Evolutionary conservation across 2,888 invertebrate genomes (phyloP), one percentile per base, ranked within the genome.

Genomic region (Auanema sp.): DNA sequence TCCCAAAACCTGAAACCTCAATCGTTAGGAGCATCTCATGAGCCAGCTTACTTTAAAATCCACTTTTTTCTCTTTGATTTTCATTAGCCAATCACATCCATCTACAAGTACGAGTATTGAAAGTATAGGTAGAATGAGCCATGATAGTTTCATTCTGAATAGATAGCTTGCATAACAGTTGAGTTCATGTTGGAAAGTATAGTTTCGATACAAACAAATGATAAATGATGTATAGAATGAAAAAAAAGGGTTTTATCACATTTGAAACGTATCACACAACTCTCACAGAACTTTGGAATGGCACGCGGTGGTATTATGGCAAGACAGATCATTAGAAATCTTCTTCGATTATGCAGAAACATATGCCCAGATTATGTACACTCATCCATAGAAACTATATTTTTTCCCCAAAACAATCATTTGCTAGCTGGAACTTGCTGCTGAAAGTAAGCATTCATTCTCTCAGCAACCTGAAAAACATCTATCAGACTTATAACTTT

Each of bases 371-470:
- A 47, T 47, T 47, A 3, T 5, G 21, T 18, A 47, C 47, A 47
- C 16, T 18, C 47, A 47, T 18, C 3, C 16, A 47, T 21, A 3
- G 10, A 47, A 47, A 21, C 47, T 47, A 47, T 3, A 21, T 5
- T 6, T 47, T 47, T 5, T 47, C 33, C 33, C 3, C 33, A 21
- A 47, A 47, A 43, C 43, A 47, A 47, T 47, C 47, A 47, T 47
- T 47, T 47, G 47, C 16, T 47, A 16, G 21, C 47, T n/a, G 64
- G 53, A n/a, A 42, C 50, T 23, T 59, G 64, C 42, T 57, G 57
- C 10, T 60, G 61, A 54, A 69, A 72, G 53, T 66, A 58, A 10
- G 56, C 61, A 63, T 72, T 60, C 72, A 72, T 72, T 51, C 64
- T 59, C 49, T 72, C 72, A 24, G 72, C 68, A 11, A 71, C 64